Evolutionary conservation across 2,797 vertebrate species (phyloP), one percentile per base, ranked within the genome.

Genomic region (Pipistrellus nathusii): DNA sequence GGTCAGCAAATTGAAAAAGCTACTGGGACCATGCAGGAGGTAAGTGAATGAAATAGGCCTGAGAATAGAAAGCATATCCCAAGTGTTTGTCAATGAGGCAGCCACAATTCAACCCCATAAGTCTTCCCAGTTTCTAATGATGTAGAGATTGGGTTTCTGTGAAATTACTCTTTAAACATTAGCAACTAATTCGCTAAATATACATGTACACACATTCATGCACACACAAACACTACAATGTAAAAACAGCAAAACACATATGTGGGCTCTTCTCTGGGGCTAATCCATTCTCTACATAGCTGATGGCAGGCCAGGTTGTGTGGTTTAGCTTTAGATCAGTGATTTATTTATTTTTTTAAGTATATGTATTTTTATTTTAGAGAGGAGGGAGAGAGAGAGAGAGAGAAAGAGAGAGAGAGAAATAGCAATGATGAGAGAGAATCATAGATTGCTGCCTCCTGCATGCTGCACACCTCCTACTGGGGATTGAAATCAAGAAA

Each of bases 11-110:
- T 80, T 91, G 35, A 76, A 95, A 94, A 90, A 64, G 64, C 69
- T 75, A 71, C 18, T 76, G 71, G 41, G 90, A 85, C 5, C 78
- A 94, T 17, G 38, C 64, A 92, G 62, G 78, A 94, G 91, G 17
- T 73, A 57, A 96, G 93, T 48, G 73, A 88, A 91, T 78, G 88
- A 96, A 88, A 35, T 18, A 71, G 82, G 75, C 81, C 15, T 30
- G 69, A 83, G 44, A 75, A 64, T 48, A 75, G 66, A 85, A 83
- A 89, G 38, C 76, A 89, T 41, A 87, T 35, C 14, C 68, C 30
- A 51, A 72, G 66, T 15, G 20, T 90, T 85, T 90, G 51, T 35
- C 78, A 88, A 51, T 62, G 71, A 94, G 55, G 55, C 46, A 20
- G 15, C 62, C 66, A 62, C n/a, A 4, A 13, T 78, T 57, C 66